Base-by-base conservation (phyloP, 2,888 invertebrate genomes). In the Yponomeuta malinellus region DNA sequence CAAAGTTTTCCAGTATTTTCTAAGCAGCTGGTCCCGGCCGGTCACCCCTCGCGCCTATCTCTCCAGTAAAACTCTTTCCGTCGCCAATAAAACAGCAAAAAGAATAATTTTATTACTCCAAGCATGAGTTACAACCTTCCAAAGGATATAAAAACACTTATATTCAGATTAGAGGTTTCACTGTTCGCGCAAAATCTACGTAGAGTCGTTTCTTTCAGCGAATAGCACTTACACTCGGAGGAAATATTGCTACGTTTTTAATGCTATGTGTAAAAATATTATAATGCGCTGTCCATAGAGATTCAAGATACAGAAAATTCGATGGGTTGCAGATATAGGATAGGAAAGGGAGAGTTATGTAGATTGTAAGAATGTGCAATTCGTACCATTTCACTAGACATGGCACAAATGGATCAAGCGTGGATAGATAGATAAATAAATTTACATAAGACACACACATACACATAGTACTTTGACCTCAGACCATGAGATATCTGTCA, bases 61-160 rank as follows among this genome's bases (percentile, higher is more conserved):
- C 65, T 31, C 29, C 65, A 65, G 10, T 10, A 65, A 65, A 65
- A 65, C 65, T 65, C 65, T 65, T 65, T 65, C 29, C 65, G 23
- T 59, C 52, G 52, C 52, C 65, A 65, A 65, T 65, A 65, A 65
- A 65, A 65, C 65, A n/a, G 31, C 65, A 65, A 10, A 9, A 65
- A 31, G 65, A 65, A 65, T 65, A 65, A 65, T 65, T 65, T 65
- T 65, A 65, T 65, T 65, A 65, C 65, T 12, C 12, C 33, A 29
- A 31, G 65, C 65, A 59, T 59, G 52, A 59, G 52, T 59, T 59
- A 59, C 15, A 15, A 12, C 52, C 52, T 59, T 15, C 52, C 52
- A 4, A 10, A 33, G 33, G 65, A 31, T 29, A 65, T 65, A 65
- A 65, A 65, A 65, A 29, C 65, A 65, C 65, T 65, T 65, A 65